Base-by-base conservation (phyloP, 2,113 vertebrate genomes). In the Zosterops pallidus region DNA sequence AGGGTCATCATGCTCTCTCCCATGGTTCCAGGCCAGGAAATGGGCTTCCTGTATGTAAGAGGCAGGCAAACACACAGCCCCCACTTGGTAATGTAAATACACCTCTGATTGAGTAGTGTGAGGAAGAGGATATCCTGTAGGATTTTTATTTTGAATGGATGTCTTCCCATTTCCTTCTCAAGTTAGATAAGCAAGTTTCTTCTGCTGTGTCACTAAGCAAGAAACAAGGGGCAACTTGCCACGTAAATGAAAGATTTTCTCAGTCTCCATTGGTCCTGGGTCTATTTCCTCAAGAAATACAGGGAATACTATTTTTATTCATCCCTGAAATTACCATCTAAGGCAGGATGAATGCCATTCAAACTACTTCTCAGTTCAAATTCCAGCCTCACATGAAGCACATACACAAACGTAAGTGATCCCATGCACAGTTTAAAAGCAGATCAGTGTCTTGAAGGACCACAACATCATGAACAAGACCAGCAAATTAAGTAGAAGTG, bases 91-190 rank as follows among this genome's bases (percentile, higher is more conserved):
- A 59, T 9, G 56, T 31, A 91, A 90, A 85, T 50, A 91, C 22
- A 70, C 9, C 39, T 92, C 84, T 69, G 60, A 55, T 1, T 3
- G 1, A 78, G 75, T 9, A 49, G 28, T 19, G 44, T 47, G 59
- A 89, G 63, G 84, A 94, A 94, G 53, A 95, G 84, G 74, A 93
- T 94, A 93, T 95, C 92, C 88, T 88, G 67, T 2, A 86, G 55
- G 67, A 57, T 53, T 87, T 85, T 78, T 63, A 50, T 62, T 91
- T 91, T 94, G 57, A 49, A 75, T 46, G 31, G 78, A 60, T 35
- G 46, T 77, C 83, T 68, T 79, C 59, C 53, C 70, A n/a, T 52
- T 82, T 95, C 42, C n/a, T 83, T 72, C 55, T 65, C 59, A 39
- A 83, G 59, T 81, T 6, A 81, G 64, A 78, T 31, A 95, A 74